phyloP scores from a whole-genome alignment of 2,797 vertebrate genomes.

The Rhincodon typus region DNA sequence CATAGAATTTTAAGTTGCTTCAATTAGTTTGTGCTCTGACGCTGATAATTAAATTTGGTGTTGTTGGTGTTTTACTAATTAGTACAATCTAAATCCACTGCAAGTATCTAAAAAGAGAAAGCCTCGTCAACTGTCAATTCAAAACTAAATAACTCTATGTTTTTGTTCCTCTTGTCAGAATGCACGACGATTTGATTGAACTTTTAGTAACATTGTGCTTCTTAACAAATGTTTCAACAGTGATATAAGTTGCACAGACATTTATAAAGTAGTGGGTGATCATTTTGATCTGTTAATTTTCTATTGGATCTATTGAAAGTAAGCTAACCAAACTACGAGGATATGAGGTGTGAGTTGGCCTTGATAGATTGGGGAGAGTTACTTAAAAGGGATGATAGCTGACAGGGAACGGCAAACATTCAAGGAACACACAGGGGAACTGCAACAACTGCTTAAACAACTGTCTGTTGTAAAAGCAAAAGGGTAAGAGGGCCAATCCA shows the following conservation, averaged over 20 bases:
- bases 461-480: no score
- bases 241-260: background rate
- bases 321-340: background rate
- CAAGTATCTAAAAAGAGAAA: background rate
- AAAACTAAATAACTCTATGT: background rate
- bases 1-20: background rate
- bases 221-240: background rate
- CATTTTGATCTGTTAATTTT: background rate
- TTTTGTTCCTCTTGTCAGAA: background rate
- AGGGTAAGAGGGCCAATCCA: no score
- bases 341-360: no score
- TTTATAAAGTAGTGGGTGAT: background rate
- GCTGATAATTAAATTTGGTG: slow-evolving; percentile 15
- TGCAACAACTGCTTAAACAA: no score
- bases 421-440: no score
- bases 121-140: background rate
- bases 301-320: background rate
- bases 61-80: slow-evolving; percentile 1
- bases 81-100: background rate
- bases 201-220: background rate
- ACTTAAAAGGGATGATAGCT: no score
- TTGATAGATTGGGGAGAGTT: no score
- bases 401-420: no score
- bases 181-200: background rate
- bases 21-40: slow-evolving; percentile 22